Base-by-base conservation (phyloP, 2,888 invertebrate species). In the Apomyelois bistriatella region DNA sequence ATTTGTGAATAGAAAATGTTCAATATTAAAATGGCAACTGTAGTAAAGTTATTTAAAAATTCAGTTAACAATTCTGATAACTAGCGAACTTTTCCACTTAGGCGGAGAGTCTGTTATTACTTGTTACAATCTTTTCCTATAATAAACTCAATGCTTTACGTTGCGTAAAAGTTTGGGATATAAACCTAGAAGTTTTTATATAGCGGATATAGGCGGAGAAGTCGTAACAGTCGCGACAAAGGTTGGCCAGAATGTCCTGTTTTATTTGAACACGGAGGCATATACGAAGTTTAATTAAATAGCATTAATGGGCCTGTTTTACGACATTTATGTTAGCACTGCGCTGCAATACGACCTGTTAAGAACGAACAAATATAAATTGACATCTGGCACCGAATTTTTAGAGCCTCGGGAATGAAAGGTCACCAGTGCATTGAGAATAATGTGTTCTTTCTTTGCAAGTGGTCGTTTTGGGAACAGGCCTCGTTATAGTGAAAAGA, bases 211-310 rank as follows among this genome's bases (percentile, higher is more conserved):
- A 37, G n/a, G 37, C 22, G 37, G n/a, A 22, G n/a, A 36, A 37
- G 48, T 48, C 37, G 37, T 37, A 13, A 48, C 30, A 30, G 40
- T 4, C 28, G 12, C n/a, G 32, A 15, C 40, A 12, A 35, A 30
- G 40, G 13, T 32, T 30, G 28, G 30, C 12, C 7, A 41, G 22
- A 50, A 51, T 36, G 32, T 16, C n/a, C 35, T n/a, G 36, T 22
- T 42, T 43, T 41, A 42, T 51, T 36, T 51, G 8, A 32, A n/a
- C 41, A 22, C 42, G 35, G n/a, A 22, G 5, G 22, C 22, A 22
- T 22, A 22, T 22, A 22, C 5, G 22, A 38, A 48, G 48, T 46
- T 52, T 52, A 43, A 55, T 52, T 43, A 55, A 22, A 41, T 42
- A 17, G 38, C 22, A n/a, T 43, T 40, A 52, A 38, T 40, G 46